Conservation (phyloP, 35 echinoderm and acorn worm genomes). For the Ophiothrix spiculata region DNA sequence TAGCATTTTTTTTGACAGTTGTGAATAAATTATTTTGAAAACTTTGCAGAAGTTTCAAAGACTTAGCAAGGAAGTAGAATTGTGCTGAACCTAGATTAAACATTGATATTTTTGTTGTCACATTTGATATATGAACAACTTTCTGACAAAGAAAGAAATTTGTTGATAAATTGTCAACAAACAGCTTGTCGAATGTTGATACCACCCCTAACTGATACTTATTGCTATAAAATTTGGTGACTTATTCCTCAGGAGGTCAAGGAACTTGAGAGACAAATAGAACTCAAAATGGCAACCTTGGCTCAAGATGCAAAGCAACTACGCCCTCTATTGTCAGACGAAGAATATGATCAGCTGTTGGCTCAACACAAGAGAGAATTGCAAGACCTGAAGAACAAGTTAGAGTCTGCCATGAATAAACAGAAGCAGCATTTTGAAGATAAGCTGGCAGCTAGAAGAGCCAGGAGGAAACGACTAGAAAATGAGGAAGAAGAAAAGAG, state of each 20-base stretch:
- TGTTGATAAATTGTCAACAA: no score
- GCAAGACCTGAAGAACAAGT: constrained; percentile 49
- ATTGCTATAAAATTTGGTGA: no score
- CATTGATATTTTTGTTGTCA: no score
- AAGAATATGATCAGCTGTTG: constrained; percentile 72
- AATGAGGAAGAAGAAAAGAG: constrained; percentile 67
- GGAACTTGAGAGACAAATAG: constrained; percentile 57
- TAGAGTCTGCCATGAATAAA: constrained; percentile 34
- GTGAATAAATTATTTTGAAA: no score
- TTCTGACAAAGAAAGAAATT: no score
- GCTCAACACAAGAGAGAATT: constrained; percentile 67
- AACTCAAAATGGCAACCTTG: constrained; percentile 45
- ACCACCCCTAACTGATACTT: no score
- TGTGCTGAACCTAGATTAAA: no score
- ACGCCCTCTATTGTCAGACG: constrained; percentile 51
- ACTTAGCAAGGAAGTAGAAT: no score
- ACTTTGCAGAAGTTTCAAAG: no score
- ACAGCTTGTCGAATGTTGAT: no score
- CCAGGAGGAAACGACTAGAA: constrained; percentile 8
- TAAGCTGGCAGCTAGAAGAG: constrained; percentile 61
- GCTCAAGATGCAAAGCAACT: constrained; percentile 45
- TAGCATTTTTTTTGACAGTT: no score
- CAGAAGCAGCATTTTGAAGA: constrained; percentile 60
- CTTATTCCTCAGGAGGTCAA: constrained; percentile 53
- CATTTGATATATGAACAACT: no score